phyloP scores from a whole-genome alignment of 2,113 vertebrate species.

The Prolemur simus region DNA sequence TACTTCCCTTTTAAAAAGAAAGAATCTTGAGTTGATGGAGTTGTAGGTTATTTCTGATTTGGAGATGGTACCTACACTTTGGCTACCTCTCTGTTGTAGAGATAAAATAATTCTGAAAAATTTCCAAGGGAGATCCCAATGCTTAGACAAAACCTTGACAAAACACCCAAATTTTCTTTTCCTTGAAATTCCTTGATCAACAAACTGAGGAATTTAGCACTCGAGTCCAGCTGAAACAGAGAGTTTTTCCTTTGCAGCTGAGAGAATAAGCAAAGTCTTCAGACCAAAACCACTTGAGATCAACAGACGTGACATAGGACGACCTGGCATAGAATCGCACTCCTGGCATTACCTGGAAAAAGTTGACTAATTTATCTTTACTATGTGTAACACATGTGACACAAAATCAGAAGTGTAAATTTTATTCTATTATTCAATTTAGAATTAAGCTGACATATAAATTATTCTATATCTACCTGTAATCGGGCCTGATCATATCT shows the following conservation, averaged over 20 bases:
- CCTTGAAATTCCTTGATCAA: not conserved
- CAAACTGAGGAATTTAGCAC: not conserved
- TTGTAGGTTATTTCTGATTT: not conserved
- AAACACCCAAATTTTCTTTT: not conserved
- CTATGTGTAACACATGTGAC: not conserved
- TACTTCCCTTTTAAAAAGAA: not conserved
- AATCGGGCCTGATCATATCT: not conserved
- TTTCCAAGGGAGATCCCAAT: not conserved
- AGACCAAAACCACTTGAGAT: not conserved
- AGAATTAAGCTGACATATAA: not conserved
- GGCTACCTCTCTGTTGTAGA: not conserved
- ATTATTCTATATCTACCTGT: not conserved
- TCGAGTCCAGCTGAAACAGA: not conserved
- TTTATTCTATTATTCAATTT: not conserved
- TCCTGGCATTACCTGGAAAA: not conserved
- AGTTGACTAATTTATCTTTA: not conserved
- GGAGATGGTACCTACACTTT: not conserved
- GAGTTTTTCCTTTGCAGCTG: not conserved
- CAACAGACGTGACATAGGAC: not conserved
- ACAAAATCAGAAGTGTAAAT: not conserved
- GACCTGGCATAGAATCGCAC: not conserved
- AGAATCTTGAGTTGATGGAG: not conserved
- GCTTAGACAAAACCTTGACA: not conserved
- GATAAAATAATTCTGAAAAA: not conserved
- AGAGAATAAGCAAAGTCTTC: not conserved